phyloP scores from a whole-genome alignment of 2,113 vertebrate genomes.

The Saccopteryx leptura region DNA sequence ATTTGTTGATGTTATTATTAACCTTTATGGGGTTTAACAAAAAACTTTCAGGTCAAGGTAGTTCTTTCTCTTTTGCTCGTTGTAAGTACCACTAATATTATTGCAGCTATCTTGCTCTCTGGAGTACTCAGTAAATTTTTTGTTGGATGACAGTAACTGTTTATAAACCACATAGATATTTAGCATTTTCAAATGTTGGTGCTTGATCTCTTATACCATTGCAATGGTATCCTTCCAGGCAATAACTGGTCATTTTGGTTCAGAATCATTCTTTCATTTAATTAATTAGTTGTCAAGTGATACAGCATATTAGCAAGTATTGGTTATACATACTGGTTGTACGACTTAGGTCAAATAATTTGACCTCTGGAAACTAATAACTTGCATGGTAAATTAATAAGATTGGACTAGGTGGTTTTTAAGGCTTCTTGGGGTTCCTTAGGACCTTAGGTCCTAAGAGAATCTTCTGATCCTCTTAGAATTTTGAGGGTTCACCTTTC shows the following conservation, averaged over 20 bases:
- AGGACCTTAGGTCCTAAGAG: neutral
- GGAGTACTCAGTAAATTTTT: neutral
- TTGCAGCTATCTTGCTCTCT: neutral
- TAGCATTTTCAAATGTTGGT: conserved; percentile 47
- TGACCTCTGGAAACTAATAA: neutral
- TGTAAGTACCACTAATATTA: neutral
- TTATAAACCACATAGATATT: neutral
- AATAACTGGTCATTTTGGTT: conserved; percentile 35
- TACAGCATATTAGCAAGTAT: neutral
- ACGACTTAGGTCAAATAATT: neutral
- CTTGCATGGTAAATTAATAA: neutral
- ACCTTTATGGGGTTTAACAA: neutral
- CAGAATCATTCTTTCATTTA: neutral
- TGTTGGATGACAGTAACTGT: neutral
- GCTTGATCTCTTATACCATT: conserved; percentile 3
- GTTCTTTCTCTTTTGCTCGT: neutral
- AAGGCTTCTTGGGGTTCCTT: neutral
- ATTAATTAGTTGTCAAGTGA: neutral
- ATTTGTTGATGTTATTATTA: conserved; percentile 10
- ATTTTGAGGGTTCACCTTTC: neutral
- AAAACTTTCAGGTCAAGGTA: neutral
- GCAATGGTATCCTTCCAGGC: neutral
- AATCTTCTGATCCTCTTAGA: neutral
- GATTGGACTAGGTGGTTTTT: neutral
- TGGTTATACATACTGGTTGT: neutral